These are phyloP conservation scores for Cardiocondyla obscurior DNA, from an alignment of 1,140 invertebrate genomes.

Conservation along the genomic window DNA sequence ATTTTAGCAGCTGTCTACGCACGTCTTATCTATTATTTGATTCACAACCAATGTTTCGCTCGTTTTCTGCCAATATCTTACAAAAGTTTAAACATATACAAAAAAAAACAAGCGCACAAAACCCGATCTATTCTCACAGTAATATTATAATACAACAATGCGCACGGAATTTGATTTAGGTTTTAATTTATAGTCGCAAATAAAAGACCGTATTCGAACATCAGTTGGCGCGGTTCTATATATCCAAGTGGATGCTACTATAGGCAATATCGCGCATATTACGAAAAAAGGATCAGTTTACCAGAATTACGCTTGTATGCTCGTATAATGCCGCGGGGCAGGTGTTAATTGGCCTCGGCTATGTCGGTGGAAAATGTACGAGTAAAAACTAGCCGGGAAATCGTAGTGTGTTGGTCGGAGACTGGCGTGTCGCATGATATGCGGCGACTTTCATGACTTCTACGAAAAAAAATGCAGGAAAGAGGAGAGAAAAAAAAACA, in stretches of 20 bases:
- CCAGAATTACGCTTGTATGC: not conserved
- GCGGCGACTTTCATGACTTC: constrained; percentile 75
- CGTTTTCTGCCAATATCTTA: too few relatives aligned
- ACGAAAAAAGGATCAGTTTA: constrained; percentile 41
- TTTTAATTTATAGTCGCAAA: not conserved
- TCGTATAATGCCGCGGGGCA: constrained; percentile 58
- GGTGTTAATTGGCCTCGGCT: constrained; percentile 68
- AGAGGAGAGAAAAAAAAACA: not conserved
- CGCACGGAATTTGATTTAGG: not conserved
- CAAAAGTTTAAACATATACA: too few relatives aligned
- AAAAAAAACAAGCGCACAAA: too few relatives aligned
- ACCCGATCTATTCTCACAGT: too few relatives aligned
- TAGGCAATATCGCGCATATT: constrained; percentile 21
- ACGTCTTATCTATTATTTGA: too few relatives aligned
- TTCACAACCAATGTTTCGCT: too few relatives aligned
- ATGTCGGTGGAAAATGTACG: constrained; percentile 53
- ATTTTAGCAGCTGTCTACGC: too few relatives aligned
- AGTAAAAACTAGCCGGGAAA: constrained; percentile 58
- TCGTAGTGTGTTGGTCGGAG: constrained; percentile 49
- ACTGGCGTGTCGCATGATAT: constrained; percentile 77
- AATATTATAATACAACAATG: not conserved
- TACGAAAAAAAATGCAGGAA: constrained; percentile 33
- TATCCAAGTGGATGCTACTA: constrained; percentile 14
- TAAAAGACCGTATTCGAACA: not conserved
- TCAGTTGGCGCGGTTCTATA: not conserved